A percentile compares a stretch with the other conserved stretches of the same genome.
Conservation (phyloP, 2,888 invertebrate species). For the Melanostoma mellinum region DNA sequence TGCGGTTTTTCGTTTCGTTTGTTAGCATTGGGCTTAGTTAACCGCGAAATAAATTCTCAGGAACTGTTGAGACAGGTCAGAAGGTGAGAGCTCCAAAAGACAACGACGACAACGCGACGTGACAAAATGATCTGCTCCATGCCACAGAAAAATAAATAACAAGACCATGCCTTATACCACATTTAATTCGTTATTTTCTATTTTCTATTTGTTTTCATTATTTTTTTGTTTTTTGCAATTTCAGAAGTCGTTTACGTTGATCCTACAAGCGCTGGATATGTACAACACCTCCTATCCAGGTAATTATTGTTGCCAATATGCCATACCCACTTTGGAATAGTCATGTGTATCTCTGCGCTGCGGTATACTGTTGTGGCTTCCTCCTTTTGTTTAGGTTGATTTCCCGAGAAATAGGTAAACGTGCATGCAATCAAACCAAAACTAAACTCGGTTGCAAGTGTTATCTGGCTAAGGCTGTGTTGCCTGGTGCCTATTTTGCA, state of each 20-base stretch:
- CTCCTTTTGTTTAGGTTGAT: constrained; percentile 75
- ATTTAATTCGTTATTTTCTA: constrained; percentile 60
- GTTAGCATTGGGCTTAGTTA: constrained; percentile 2
- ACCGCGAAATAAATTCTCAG: constrained; percentile 65
- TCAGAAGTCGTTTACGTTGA: constrained; percentile 96
- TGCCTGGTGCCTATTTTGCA: constrained; percentile 73
- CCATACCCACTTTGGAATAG: constrained; percentile 70
- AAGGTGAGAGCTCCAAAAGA: constrained; percentile 46
- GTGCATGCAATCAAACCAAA: constrained; percentile 62
- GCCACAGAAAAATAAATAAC: constrained; percentile 56
- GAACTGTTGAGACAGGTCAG: constrained; percentile 64
- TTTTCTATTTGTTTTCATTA: constrained; percentile 37
- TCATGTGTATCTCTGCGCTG: constrained; percentile 60
- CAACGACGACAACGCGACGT: constrained; percentile 38
- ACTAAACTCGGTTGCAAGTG: constrained; percentile 59
- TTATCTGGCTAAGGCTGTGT: constrained; percentile 48
- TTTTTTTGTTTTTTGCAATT: constrained; percentile 79
- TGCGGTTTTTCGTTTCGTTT: background rate
- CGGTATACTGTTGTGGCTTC: constrained; percentile 52
- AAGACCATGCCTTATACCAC: constrained; percentile 44
- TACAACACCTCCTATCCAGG: constrained; percentile 88
- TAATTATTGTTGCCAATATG: constrained; percentile 82
- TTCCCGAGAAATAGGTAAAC: constrained; percentile 75
- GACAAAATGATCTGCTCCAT: constrained; percentile 70
- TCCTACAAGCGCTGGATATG: constrained; percentile 95